Base-by-base conservation (phyloP, 2,888 invertebrate genomes). In the Asteroscopus sphinx region DNA sequence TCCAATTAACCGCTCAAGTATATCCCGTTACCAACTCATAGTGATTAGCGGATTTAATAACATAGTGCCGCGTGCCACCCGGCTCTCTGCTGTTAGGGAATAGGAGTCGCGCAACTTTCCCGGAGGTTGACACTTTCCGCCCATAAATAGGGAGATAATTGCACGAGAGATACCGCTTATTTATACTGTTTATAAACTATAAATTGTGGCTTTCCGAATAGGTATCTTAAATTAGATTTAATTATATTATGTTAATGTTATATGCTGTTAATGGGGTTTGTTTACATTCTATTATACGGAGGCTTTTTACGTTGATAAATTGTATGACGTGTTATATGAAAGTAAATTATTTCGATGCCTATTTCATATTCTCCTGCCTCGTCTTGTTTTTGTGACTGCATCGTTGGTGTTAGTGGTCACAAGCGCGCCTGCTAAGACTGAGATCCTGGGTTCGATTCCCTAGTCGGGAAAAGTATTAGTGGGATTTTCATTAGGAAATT, bases 121-220 rank as follows among this genome's bases (percentile, higher is more conserved):
- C 85, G 81, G 84, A 82, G 81, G 82, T 87, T 82, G 87, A 84
- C 85, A 86, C 75, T 87, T 88, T 82, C 84, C 85, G 83, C 76
- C 71, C 85, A 80, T 88, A 87, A 90, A 88, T 85, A 88, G 76
- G 74, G 76, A 78, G 83, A 88, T 89, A 89, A 90, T 90, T 90
- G 85, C 83, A 81, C 80, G 84, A 82, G 84, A 85, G 86, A 89
- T 88, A 88, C 66, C 76, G 80, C 65, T 84, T 83, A 77, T 85
- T 88, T 87, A 85, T 88, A 78, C 72, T 68, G 82, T 77, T 82
- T 79, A 81, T 76, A 76, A 63, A 73, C 69, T 74, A 76, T 80
- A 76, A 77, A 77, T 75, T 78, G 61, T 47, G 55, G 75, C 49
- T 68, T 65, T 54, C 46, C 59, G 44, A 68, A 62, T 54, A 56